phyloP scores from a whole-genome alignment of 2,797 vertebrate genomes.

The Mus caroli region DNA sequence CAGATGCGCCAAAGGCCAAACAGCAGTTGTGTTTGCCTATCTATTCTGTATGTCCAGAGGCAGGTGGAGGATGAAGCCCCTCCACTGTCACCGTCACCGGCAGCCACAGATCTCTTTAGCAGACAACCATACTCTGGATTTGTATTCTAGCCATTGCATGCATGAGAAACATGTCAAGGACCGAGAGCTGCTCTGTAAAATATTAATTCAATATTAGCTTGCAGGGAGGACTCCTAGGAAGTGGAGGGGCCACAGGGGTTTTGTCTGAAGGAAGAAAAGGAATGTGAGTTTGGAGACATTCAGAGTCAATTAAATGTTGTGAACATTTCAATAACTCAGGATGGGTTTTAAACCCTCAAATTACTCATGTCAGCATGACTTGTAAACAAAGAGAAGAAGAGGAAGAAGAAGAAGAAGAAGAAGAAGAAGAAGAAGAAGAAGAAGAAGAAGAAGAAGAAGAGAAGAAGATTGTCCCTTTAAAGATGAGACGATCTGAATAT shows the following conservation, averaged over 20 bases:
- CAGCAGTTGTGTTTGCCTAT: neutral
- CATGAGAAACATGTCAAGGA: neutral
- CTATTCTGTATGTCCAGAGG: neutral
- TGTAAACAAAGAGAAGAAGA: neutral
- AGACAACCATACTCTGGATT: neutral
- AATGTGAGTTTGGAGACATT: conserved; percentile 3
- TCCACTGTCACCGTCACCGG: neutral
- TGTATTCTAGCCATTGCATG: neutral
- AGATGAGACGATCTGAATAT: neutral
- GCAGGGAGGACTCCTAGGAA: neutral
- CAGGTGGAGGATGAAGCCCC: neutral
- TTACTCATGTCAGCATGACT: neutral
- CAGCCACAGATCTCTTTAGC: neutral
- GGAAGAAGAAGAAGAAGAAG: no score
- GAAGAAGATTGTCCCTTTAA: neutral
- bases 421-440: no score
- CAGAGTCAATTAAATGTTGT: neutral
- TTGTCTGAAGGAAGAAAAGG: neutral
- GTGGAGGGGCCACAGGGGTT: neutral
- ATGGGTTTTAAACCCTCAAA: neutral
- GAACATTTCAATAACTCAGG: conserved; percentile 50
- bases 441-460: neutral
- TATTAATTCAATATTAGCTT: conserved; percentile 69
- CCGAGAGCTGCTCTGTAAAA: neutral
- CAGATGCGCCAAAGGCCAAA: conserved; percentile 11